phyloP scores from a whole-genome alignment of 2,113 vertebrate species.

The Phainopepla nitens region DNA sequence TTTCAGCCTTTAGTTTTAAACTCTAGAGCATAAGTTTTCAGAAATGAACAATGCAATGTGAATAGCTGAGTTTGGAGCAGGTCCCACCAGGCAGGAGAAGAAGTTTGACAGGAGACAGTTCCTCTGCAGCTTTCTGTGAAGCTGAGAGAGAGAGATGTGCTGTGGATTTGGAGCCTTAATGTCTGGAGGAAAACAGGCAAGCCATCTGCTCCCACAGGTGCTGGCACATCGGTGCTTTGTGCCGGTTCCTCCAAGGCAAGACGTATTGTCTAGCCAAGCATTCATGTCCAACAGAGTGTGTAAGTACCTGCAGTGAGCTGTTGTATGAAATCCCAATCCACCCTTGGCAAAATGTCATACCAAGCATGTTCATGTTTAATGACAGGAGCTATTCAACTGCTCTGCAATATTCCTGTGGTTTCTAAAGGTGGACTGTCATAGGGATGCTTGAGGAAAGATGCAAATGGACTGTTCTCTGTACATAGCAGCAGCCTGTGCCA shows the following conservation, averaged over 20 bases:
- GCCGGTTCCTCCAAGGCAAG: not conserved
- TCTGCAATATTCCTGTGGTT: not conserved
- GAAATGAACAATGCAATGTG: not conserved
- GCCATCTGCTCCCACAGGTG: slow-evolving; percentile 3
- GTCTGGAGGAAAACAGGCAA: not conserved
- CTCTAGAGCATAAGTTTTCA: not conserved
- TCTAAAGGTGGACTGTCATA: not conserved
- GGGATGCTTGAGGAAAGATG: not conserved
- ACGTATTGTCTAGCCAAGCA: not conserved
- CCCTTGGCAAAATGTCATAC: not conserved
- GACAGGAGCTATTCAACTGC: not conserved
- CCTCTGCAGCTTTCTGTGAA: not conserved
- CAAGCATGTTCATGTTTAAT: not conserved
- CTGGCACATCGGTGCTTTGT: not conserved
- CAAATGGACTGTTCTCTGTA: not conserved
- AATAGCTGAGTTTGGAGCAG: not conserved
- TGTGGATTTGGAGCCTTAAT: not conserved
- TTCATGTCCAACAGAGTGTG: not conserved
- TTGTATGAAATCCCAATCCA: not conserved
- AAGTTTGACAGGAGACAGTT: not conserved
- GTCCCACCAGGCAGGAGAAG: not conserved
- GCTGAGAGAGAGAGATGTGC: not conserved
- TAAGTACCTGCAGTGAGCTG: not conserved
- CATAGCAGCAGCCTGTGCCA: not conserved
- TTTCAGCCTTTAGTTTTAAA: not conserved